phyloP scores from a whole-genome alignment of 2,113 vertebrate species.

The Elanus axillaris region DNA sequence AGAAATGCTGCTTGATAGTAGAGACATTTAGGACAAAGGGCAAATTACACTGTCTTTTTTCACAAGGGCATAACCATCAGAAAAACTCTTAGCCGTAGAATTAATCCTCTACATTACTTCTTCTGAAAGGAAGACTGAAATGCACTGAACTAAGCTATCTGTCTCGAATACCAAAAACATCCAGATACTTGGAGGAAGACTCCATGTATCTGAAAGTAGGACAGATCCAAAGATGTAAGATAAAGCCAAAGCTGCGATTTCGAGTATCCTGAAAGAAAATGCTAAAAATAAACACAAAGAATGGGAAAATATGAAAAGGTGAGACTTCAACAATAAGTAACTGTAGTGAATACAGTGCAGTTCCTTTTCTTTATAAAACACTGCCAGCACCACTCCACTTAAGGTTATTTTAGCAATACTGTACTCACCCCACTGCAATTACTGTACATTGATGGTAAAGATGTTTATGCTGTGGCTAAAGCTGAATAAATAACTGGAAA shows the following conservation, averaged over 20 bases:
- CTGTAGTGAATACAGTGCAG: neutral
- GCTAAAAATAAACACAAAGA: constrained; percentile 16
- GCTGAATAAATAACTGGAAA: constrained; percentile 46
- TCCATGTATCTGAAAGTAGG: neutral
- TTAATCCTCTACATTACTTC: neutral
- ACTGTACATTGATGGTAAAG: constrained; percentile 24
- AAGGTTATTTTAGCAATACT: constrained; percentile 37
- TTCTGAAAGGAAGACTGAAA: neutral
- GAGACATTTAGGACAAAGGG: neutral
- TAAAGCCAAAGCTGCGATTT: neutral
- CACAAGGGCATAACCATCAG: neutral
- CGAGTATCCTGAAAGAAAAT: neutral
- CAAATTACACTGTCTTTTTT: neutral
- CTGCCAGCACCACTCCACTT: neutral
- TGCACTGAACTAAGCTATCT: neutral
- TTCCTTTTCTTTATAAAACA: constrained; percentile 13
- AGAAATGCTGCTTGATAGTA: constrained; percentile 27
- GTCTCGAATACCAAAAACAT: neutral
- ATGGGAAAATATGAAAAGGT: neutral
- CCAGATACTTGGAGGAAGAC: neutral
- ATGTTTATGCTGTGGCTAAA: constrained; percentile 38
- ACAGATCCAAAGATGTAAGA: neutral
- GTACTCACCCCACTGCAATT: constrained; percentile 17
- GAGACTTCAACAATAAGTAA: neutral
- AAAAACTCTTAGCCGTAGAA: neutral